Conservation (phyloP, 2,797 vertebrate species). For the Thaleichthys pacificus region DNA sequence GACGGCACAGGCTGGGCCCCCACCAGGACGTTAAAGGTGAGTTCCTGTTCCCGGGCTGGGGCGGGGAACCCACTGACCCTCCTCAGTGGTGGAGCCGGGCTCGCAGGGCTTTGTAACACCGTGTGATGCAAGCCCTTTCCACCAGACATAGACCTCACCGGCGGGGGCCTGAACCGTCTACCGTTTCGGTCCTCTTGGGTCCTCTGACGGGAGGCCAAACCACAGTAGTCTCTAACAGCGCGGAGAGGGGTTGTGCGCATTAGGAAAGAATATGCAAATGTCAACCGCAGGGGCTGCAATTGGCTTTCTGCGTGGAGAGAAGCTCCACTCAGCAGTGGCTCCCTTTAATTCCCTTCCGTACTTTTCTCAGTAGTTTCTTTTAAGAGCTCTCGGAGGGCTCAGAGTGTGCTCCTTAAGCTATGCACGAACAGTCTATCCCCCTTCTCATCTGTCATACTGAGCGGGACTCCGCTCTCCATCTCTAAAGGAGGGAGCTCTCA, state of each 20-base stretch:
- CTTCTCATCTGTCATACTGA: not conserved
- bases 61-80: no score
- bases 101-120: no score
- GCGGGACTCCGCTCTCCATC: not conserved
- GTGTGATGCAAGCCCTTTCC: no score
- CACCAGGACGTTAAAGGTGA: slow-evolving; percentile 95
- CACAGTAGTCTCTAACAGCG: no score
- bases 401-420: not conserved
- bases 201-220: no score
- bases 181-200: no score
- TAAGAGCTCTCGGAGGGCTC: not conserved
- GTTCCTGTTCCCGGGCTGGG: not conserved
- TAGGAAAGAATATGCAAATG: not conserved
- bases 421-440: not conserved
- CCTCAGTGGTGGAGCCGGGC: no score
- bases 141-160: no score
- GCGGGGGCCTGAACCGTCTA: no score
- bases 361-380: not conserved
- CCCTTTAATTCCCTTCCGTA: not conserved
- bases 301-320: not conserved
- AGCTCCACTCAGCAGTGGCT: not conserved
- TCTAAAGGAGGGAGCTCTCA: no score
- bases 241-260: not conserved
- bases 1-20: slow-evolving; percentile 99
- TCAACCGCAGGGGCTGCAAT: not conserved